Evolutionary conservation across 2,888 invertebrate species (phyloP), one percentile per base, ranked within the genome.

Genomic region (Agrilus biguttatus): DNA sequence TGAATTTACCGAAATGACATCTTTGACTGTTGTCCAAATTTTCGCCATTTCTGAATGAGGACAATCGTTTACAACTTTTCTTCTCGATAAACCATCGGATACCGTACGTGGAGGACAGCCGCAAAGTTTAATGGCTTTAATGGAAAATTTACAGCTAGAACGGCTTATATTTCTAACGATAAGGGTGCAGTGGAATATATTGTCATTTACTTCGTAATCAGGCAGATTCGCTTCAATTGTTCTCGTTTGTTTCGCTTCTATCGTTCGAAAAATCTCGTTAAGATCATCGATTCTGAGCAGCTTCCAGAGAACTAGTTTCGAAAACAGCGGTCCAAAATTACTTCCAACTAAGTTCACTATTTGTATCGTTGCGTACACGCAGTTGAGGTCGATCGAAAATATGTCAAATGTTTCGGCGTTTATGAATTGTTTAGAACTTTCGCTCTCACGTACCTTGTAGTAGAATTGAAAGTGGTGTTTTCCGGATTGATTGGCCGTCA

Each of bases 301-400:
- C 14, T 59, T 52, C 69, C 69, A 69, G 13, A 71, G 54, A 14
- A 56, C 52, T 5, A 52, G 39, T 55, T 69, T 70, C 42, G 60
- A 62, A 39, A 56, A 60, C 36, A 57, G 51, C 42, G 45, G 48
- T 12, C 61, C 61, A 46, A 60, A 62, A 49, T 57, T 59, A 47
- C 60, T 54, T 36, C 59, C 56, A 3, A 61, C 51, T 33, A 67
- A 57, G 48, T 8, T 41, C 28, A 33, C 40, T 51, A 67, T 67
- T 54, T 64, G 59, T 8, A 69, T 42, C 8, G 53, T 55, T 1
- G 69, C 62, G 44, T 64, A 53, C 14, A 57, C 47, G 33, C 63
- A 62, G 36, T 48, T 52, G 42, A 61, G 67, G 14, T 45, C 48
- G 1, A 66, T 43, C 14, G 45, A 53, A 43, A 57, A 55, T 32